Evolutionary conservation across 1,140 invertebrate species (phyloP), one percentile per base, ranked within the genome.

Genomic region (Hyphantria cunea): DNA sequence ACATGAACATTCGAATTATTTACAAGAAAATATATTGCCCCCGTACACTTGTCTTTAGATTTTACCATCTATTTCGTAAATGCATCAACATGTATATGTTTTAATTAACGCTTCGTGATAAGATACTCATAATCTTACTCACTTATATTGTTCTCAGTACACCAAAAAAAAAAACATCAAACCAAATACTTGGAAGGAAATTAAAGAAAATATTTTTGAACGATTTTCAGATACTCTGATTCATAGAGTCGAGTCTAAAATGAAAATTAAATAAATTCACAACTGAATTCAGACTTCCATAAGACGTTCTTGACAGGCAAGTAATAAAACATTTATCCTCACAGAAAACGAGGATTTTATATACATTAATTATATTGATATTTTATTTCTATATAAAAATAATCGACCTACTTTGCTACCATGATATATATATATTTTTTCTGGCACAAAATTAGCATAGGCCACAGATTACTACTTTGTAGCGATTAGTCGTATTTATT

Each of bases 271-370:
- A 17, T 34, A 33, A 56, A 45, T 56, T 13, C 31, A 52, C 33
- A 49, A 33, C 25, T 25, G 5, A 25, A 52, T 37, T 41, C 34
- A 10, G 15, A 49, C 34, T 58, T 41, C 44, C 55, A 49, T 58
- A 49, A 58, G 55, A 48, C 45, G 25, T 39, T 41, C 33, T 41
- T 10, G 6, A 49, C 55, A 49, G 44, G 55, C 44, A 56, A 56
- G 5, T 5, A 25, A 25, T 25, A 25, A 25, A 25, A 25, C 17
- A 25, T 3, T 25, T 25, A 25, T 25, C 17, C 17, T 25, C 17
- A 25, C 5, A 5, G 17, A 25, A 25, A 3, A 25, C 2, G 17
- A 25, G 17, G 17, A 25, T 3, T 25, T 25, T 25, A 25, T 5
- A 25, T 25, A 25, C 17, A 25, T 25, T 25, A n/a, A 25, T 25